A percentile compares a stretch with the other conserved stretches of the same genome.
phyloP scores from a whole-genome alignment of 2,113 vertebrate genomes.

The Fulmarus glacialis region DNA sequence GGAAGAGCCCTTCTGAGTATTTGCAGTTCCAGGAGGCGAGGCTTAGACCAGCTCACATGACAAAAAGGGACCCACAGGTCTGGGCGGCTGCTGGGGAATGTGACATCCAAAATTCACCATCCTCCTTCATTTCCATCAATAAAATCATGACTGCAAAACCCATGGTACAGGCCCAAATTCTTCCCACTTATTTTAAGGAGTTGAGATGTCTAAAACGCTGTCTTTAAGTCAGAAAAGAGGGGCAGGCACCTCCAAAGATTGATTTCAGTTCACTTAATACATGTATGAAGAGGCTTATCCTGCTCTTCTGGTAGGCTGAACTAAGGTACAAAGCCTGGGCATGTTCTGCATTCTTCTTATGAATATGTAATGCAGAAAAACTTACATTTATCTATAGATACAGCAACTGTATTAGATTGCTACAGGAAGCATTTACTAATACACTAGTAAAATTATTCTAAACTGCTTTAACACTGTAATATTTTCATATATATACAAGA shows the following conservation, averaged over 20 bases:
- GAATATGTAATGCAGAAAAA: background rate
- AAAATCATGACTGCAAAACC: background rate
- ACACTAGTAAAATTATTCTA: background rate
- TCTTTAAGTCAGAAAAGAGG: background rate
- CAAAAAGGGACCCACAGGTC: background rate
- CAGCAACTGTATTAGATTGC: background rate
- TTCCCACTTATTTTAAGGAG: background rate
- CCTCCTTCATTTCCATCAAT: background rate
- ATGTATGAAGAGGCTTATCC: background rate
- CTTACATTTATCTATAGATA: background rate
- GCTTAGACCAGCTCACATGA: background rate
- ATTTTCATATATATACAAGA: background rate
- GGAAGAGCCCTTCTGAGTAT: background rate
- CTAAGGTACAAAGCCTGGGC: background rate
- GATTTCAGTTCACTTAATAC: background rate
- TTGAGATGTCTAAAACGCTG: rapidly evolving
- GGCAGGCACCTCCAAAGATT: background rate
- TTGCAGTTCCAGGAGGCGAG: rapidly evolving
- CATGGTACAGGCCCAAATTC: background rate
- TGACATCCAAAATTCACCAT: background rate
- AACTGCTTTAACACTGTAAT: background rate
- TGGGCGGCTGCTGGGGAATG: background rate
- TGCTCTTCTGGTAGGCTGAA: background rate
- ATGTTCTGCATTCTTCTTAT: background rate
- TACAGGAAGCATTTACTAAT: background rate